Base-by-base conservation (phyloP, 1,140 invertebrate species). In the Pectinophora gossypiella region DNA sequence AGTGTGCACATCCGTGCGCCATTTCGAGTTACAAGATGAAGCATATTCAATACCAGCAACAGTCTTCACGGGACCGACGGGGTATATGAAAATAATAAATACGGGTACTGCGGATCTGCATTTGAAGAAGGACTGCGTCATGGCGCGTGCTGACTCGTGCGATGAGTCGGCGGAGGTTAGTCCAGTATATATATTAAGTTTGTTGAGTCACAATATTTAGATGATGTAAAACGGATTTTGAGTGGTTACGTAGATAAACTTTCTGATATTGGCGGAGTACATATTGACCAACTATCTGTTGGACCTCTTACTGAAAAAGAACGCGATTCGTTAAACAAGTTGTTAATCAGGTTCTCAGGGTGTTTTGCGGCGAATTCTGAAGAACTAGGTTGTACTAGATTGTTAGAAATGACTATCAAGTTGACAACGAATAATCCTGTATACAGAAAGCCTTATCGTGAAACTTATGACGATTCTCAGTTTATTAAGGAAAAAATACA, bases 301-400 rank as follows among this genome's bases (percentile, higher is more conserved):
- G 36, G 36, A 0, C n/a, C 35, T 12, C 13, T 42, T 21, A 50
- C 18, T 50, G 9, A 35, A 12, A 35, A 22, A 3, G n/a, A 42
- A 2, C 48, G 13, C 21, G 1, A 22, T 3, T 15, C 2, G 2
- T 42, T 50, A 18, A 50, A 40, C 1, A 47, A 16, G 51, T 48
- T 61, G 54, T 45, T 61, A 40, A 10, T 22, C 4, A 38, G 19
- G 3, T 51, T 54, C 21, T 51, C 19, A 16, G 19, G 51, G 32
- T 55, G 56, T 40, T 63, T 64, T 53, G 61, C 54, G 7, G 42
- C 2, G 48, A 50, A 44, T 22, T 61, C 64, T 10, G 21, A 49
- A 10, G 53, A 68, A n/a, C 36, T 48, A 48, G 47, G 47, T 20
- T 36, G 27, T 27, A 48, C 47, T 6, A 16, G 36, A 12, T 27